Evolutionary conservation across 2,797 vertebrate species (phyloP).

Genomic region (Micrastur ruficollis): DNA sequence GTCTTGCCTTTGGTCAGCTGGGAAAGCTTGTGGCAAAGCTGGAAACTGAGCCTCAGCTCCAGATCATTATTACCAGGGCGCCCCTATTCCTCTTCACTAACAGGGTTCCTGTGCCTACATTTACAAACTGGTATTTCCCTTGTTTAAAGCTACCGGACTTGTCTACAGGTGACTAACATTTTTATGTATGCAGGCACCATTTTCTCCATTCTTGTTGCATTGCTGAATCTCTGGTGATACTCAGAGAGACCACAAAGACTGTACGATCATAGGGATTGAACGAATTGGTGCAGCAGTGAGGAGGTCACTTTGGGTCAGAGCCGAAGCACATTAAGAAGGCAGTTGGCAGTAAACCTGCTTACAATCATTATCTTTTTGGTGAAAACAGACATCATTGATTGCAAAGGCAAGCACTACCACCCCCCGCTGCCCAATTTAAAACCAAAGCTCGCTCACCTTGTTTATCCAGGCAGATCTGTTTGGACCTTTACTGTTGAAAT

Average conservation of each 20-base stretch:
- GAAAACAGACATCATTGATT: not conserved
- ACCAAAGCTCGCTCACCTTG: not conserved
- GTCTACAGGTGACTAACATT: not conserved
- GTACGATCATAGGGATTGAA: rapidly evolving
- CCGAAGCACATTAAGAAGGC: not conserved
- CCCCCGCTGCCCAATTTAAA: rapidly evolving
- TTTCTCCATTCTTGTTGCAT: not conserved
- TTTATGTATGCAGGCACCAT: not conserved
- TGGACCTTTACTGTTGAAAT: not conserved
- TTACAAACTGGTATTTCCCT: not conserved
- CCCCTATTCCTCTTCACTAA: not conserved
- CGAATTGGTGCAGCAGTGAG: not conserved
- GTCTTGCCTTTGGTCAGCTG: not conserved
- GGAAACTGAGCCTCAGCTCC: not conserved
- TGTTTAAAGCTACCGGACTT: not conserved
- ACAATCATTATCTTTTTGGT: not conserved
- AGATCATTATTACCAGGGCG: not conserved
- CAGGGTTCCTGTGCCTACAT: not conserved
- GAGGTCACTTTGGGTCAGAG: not conserved
- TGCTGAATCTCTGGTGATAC: not conserved
- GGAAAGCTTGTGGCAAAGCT: not conserved
- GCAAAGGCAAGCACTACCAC: not conserved
- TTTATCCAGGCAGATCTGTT: not conserved
- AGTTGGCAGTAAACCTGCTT: not conserved
- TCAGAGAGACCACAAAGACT: not conserved